A percentile compares a stretch with the other conserved stretches of the same genome.
phyloP scores from a whole-genome alignment of 2,113 vertebrate genomes.

The Callopanchax toddi region DNA sequence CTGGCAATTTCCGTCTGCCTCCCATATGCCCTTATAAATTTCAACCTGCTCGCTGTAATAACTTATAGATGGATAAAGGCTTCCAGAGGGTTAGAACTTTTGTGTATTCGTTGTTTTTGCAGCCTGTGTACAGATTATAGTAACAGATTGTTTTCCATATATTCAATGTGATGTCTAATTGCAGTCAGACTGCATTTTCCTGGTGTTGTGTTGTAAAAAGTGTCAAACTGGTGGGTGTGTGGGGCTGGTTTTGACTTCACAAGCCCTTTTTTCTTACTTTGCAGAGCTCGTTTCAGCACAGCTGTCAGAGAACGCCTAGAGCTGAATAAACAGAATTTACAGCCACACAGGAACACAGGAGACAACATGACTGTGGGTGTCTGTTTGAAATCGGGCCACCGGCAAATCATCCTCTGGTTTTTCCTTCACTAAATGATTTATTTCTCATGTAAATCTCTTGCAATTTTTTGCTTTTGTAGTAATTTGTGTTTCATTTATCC shows the following conservation, averaged over 20 bases:
- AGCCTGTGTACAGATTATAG: conserved; percentile 36
- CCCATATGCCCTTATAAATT: conserved; percentile 54
- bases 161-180: conserved; percentile 35
- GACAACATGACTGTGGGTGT: conserved; percentile 50
- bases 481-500: conserved; percentile 35
- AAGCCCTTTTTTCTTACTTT: conserved; percentile 44
- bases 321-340: conserved; percentile 61
- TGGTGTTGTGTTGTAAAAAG: conserved; percentile 20
- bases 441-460: conserved; percentile 19
- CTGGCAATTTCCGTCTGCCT: conserved; percentile 55
- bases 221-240: conserved; percentile 29
- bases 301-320: conserved; percentile 59
- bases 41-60: conserved; percentile 51
- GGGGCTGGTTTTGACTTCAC: conserved; percentile 32
- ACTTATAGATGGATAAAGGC: conserved; percentile 51
- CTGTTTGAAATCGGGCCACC: conserved; percentile 48
- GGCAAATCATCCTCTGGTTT: conserved; percentile 25
- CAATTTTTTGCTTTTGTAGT: conserved; percentile 12
- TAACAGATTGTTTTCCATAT: conserved; percentile 51
- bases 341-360: conserved; percentile 38
- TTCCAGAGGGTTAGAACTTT: conserved; percentile 10
- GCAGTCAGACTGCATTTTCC: conserved; percentile 24
- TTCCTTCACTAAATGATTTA: conserved; percentile 2
- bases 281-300: conserved; percentile 54
- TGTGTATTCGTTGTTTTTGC: conserved; percentile 27